Base-by-base conservation (phyloP, 1,140 invertebrate genomes). In the Diuraphis noxia region DNA sequence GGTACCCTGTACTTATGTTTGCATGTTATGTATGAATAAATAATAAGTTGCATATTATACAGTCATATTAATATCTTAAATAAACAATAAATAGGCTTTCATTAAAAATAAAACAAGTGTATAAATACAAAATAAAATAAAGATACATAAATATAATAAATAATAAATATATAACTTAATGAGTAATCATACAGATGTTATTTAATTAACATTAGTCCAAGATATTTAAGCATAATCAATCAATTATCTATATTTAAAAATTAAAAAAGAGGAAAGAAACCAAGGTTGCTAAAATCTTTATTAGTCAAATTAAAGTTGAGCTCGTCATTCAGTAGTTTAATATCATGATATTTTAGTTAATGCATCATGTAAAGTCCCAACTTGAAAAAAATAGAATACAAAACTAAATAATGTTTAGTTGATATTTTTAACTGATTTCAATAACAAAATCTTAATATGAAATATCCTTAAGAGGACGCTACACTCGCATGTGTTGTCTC, bases 91-190 rank as follows among this genome's bases (percentile, higher is more conserved):
- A 84, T n/a, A 49, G 7, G 7, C 19, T 86, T 49, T 86, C 43
- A 34, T 49, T 86, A 49, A 86, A 86, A 46, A 49, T 36, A 86
- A 85, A 85, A 46, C 19, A 85, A 46, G n/a, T n/a, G n/a, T n/a
- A 85, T 40, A 85, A 85, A 82, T 82, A 82, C 23, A 82, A 82
- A 82, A 82, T 40, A 82, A 38, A 36, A 38, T 36, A 36, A 36
- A 46, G 43, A 13, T 46, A 77, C 34, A 56, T 30, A 56, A 56
- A 56, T 56, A 56, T 56, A 56, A 10, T 72, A 36, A 34, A 30
- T 85, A n/a, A 82, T 41, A 8, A 34, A 46, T 85, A 21, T 46
- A 85, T 85, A 46, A 46, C 19, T 21, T 46, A 63, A 85, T 85
- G 19, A 34, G 40, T 46, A 85, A 10, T 85, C 17, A 85, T 85